A percentile compares a stretch with the other conserved stretches of the same genome.
Conservation (phyloP, 2,888 invertebrate species). For the Lordiphosa fenestrarum region DNA sequence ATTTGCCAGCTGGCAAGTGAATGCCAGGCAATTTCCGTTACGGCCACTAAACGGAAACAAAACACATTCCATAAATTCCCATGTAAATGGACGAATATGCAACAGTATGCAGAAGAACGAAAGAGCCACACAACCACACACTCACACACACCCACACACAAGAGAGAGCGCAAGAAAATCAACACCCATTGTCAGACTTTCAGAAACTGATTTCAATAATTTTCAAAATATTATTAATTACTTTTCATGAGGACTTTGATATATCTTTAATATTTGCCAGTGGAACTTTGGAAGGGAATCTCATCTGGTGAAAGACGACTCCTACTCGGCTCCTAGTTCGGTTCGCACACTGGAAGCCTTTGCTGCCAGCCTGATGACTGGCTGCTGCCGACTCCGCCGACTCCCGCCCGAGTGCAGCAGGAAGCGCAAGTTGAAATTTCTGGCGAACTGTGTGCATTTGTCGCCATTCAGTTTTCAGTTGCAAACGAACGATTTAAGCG, state of each 20-base stretch:
- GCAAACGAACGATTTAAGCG: slow-evolving; percentile 78
- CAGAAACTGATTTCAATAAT: too few species aligned
- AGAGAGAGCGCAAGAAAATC: slow-evolving; percentile 6
- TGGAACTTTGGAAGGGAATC: slow-evolving; percentile 8
- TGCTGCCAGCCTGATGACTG: slow-evolving; percentile 12
- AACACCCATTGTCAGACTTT: too few species aligned
- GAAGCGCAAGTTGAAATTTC: slow-evolving; percentile 54
- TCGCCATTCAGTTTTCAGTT: slow-evolving; percentile 67
- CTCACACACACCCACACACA: not conserved
- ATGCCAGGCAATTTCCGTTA: slow-evolving; percentile 10
- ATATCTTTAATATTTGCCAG: not conserved
- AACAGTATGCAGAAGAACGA: slow-evolving; percentile 28
- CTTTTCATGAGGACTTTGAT: not conserved
- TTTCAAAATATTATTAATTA: too few species aligned
- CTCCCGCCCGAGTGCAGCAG: slow-evolving; percentile 41
- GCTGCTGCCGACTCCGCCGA: slow-evolving; percentile 1
- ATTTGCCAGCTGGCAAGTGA: slow-evolving; percentile 22
- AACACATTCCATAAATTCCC: slow-evolving; percentile 25
- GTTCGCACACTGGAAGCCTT: slow-evolving; percentile 46
- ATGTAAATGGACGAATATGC: slow-evolving; percentile 22
- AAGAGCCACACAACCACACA: too few species aligned
- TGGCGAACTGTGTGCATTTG: slow-evolving; percentile 60
- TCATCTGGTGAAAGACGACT: slow-evolving; percentile 8
- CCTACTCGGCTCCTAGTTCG: slow-evolving; percentile 36
- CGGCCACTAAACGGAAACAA: slow-evolving; percentile 3